Percentiles rank a stretch among this genome's conserved stretches.
Evolutionary conservation across 2,888 invertebrate species (phyloP).

Genomic region (Coenonympha arcania): DNA sequence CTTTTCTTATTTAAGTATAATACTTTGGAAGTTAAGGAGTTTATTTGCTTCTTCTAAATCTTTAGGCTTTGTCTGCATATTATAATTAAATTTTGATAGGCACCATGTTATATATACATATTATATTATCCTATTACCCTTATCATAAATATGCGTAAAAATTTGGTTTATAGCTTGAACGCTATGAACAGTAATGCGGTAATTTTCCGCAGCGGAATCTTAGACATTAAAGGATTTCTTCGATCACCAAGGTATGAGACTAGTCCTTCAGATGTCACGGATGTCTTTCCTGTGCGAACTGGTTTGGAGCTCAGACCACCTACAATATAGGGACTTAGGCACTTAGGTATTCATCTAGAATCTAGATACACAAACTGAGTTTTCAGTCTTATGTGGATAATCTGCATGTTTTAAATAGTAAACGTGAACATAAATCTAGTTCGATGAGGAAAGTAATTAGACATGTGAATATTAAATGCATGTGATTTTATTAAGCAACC

Average conservation of each 20-base stretch:
- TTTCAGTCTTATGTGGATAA: background rate
- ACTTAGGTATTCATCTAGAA: background rate
- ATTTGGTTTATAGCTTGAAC: too few relatives aligned
- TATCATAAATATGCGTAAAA: too few relatives aligned
- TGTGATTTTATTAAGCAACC: too few relatives aligned
- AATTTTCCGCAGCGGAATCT: too few relatives aligned
- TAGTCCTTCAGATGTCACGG: conserved; percentile 16
- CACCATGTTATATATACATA: too few relatives aligned
- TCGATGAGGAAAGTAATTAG: background rate
- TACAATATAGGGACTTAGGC: background rate
- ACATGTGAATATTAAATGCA: background rate
- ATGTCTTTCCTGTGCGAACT: conserved; percentile 10
- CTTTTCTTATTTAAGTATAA: too few relatives aligned
- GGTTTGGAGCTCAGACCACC: background rate
- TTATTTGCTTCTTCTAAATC: too few relatives aligned
- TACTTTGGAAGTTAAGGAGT: too few relatives aligned
- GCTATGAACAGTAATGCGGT: too few relatives aligned
- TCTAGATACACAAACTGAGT: background rate
- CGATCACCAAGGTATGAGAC: conserved; percentile 7
- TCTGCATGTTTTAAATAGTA: background rate
- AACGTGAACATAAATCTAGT: background rate
- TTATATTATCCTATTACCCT: too few relatives aligned
- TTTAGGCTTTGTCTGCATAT: too few relatives aligned
- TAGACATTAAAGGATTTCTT: conserved; percentile 17
- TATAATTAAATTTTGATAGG: too few relatives aligned